Conservation (phyloP, 2,888 invertebrate species). For the Trichogramma dendrolimi region DNA sequence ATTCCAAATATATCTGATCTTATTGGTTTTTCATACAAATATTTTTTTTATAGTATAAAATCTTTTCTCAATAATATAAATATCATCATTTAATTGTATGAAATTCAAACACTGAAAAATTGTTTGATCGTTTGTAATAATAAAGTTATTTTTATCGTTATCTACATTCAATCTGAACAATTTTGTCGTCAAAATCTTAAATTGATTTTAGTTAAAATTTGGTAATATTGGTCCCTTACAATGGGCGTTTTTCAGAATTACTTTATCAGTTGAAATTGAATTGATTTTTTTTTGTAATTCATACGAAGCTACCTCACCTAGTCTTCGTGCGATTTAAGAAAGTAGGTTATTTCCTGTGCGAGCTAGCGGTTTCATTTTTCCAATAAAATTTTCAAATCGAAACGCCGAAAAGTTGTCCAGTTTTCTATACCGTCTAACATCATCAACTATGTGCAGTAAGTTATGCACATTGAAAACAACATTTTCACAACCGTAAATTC, state of each 20-base stretch:
- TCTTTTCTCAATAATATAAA: constrained; percentile 14
- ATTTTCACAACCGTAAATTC: constrained; percentile 34
- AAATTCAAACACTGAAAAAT: no score
- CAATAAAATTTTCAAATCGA: constrained; percentile 10
- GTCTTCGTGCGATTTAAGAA: neutral
- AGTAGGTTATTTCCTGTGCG: constrained; percentile 4
- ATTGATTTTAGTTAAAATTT: neutral
- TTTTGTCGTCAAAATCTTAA: neutral
- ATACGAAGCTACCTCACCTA: neutral
- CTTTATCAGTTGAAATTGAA: no score
- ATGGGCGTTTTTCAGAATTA: neutral
- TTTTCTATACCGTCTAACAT: neutral
- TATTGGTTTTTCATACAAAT: constrained; percentile 1
- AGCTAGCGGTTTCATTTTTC: constrained; percentile 1
- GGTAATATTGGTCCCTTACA: constrained; percentile 9
- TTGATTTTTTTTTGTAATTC: no score
- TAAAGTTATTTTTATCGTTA: neutral
- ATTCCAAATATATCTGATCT: no score
- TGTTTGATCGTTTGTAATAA: neutral
- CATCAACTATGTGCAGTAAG: constrained; percentile 8
- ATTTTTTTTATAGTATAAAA: constrained; percentile 6
- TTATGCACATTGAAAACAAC: constrained; percentile 39
- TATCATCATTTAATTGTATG: neutral
- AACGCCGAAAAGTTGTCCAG: constrained; percentile 5
- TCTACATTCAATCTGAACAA: neutral